A percentile compares a stretch with the other conserved stretches of the same genome.
phyloP scores from a whole-genome alignment of 1,140 invertebrate genomes.

The Galendromus occidentalis region DNA sequence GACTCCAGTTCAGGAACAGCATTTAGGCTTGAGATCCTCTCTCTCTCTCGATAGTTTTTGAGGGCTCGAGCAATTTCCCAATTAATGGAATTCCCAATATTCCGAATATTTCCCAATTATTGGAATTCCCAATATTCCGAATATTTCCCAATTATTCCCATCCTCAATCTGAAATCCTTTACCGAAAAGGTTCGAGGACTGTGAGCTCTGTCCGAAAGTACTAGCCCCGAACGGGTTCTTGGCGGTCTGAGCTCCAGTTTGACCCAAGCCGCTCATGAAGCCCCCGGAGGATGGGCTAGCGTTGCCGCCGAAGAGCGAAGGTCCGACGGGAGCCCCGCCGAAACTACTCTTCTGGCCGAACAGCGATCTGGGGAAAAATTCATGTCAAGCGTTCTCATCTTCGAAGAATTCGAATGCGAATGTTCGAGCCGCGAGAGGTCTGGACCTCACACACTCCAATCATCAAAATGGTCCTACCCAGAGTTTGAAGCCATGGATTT shows the following conservation, averaged over 20 bases:
- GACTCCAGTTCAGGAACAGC: too few relatives aligned
- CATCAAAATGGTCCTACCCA: not conserved
- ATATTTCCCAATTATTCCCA: too few relatives aligned
- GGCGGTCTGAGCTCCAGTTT: not conserved
- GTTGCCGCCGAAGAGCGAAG: not conserved
- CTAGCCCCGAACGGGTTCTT: not conserved
- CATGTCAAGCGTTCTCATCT: too few relatives aligned
- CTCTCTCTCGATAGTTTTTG: too few relatives aligned
- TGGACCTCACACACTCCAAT: not conserved
- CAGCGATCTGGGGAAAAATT: not conserved
- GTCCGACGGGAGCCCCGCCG: not conserved
- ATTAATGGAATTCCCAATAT: too few relatives aligned
- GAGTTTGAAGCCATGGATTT: not conserved
- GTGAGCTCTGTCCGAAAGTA: not conserved
- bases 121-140: too few relatives aligned
- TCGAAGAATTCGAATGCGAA: too few relatives aligned
- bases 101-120: too few relatives aligned
- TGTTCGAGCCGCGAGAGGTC: not conserved
- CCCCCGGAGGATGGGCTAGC: not conserved
- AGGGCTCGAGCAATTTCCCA: too few relatives aligned
- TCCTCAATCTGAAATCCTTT: not conserved
- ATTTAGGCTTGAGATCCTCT: too few relatives aligned
- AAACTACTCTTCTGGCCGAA: not conserved
- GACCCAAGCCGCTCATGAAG: conserved; percentile 3
- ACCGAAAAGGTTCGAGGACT: not conserved